phyloP scores from a whole-genome alignment of 92 coral and sea anemone species.

The Porites lobata region DNA sequence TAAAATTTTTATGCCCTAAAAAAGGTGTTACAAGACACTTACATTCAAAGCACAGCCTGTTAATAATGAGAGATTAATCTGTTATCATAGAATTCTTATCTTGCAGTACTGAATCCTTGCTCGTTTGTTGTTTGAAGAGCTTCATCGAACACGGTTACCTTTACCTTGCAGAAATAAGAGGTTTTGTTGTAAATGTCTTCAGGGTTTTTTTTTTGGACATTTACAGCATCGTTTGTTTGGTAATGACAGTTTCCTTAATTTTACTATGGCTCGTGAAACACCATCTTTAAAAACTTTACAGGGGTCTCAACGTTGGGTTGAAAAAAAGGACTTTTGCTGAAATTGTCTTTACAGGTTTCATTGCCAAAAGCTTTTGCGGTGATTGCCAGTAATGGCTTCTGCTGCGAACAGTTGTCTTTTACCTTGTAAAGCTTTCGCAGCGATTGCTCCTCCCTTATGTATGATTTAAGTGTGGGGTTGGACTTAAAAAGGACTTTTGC shows the following conservation, averaged over 20 bases:
- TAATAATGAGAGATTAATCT: not conserved
- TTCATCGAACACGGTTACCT: conserved; percentile 3
- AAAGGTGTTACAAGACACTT: not conserved
- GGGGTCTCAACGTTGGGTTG: not conserved
- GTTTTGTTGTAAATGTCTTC: not conserved
- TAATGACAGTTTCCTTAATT: not conserved
- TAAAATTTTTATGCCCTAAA: not conserved
- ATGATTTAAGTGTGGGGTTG: no score
- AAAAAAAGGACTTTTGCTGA: not conserved
- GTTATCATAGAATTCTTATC: no score
- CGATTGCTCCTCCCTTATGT: no score
- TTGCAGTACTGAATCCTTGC: no score
- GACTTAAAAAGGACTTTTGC: no score
- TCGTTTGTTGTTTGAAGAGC: no score
- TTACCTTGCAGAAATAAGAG: not conserved
- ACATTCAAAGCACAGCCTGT: not conserved
- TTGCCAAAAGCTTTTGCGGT: no score
- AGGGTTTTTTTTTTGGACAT: conserved; percentile 4
- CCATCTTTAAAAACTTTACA: no score
- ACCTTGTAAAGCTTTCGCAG: no score
- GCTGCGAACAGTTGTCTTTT: no score
- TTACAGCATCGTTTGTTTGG: conserved; percentile 1
- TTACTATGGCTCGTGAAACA: not conserved
- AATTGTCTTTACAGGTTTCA: not conserved
- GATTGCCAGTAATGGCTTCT: no score